Base-by-base conservation (phyloP, 2,888 invertebrate genomes). In the Acrobasis repandana region DNA sequence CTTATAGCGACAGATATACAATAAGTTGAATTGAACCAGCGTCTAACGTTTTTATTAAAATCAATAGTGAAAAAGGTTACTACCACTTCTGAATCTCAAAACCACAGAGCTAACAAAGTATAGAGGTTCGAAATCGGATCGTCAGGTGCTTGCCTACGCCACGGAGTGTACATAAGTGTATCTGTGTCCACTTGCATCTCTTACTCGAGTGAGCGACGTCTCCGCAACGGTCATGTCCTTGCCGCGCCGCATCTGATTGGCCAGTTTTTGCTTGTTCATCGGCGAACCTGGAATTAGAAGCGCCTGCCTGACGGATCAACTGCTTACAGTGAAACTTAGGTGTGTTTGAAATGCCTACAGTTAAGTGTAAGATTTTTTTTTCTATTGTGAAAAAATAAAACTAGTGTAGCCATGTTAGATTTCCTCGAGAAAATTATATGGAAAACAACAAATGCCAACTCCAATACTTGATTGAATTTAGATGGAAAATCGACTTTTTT, bases 161-260 rank as follows among this genome's bases (percentile, higher is more conserved):
- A 49, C 57, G 20, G 18, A 57, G 82, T 80, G 80, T 87, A 90
- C 68, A 67, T 86, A 83, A 71, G 81, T 83, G 76, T 76, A 79
- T 66, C 67, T 66, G 64, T 69, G 67, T 60, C 69, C 74, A 63
- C 69, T 70, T 68, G 79, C 81, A 75, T 82, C 83, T 88, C 95
- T 95, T 96, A 96, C 96, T 94, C 96, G 94, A 88, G 95, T 95
- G 83, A 96, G 93, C 75, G 96, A 95, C 68, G 96, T 96, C 93
- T 96, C 96, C 86, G 96, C 95, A 76, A 95, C 94, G 80, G 93
- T 93, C 82, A 93, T 93, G 93, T 95, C 94, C 69, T 84, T 84
- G 85, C 94, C 94, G 77, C 95, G 94, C 87, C 94, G 93, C 92
- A 94, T 89, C 88, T 95, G 95, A 88, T 95, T 95, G 85, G 95